Evolutionary conservation across 2,888 invertebrate genomes (phyloP), one percentile per base, ranked within the genome.

Genomic region (Alcis repandata): DNA sequence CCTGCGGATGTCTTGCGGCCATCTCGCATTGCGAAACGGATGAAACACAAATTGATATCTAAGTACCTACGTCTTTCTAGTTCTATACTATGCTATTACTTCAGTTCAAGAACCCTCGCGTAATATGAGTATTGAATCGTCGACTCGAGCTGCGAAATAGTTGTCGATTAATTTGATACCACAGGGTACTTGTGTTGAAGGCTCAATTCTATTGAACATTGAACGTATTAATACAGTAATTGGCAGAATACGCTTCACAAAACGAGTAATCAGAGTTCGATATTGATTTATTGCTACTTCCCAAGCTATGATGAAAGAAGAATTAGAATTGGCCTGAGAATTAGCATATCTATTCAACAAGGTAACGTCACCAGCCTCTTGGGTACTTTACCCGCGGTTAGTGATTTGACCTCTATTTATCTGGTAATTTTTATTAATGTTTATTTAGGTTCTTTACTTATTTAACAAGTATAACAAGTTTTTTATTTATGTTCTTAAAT

Each of bases 1-100:
- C 73, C 77, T 76, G 75, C 83, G 84, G 84, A 84, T 82, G 83
- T 86, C 84, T 85, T 78, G 75, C 69, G 70, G 78, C 71, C 73
- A 75, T 78, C 75, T 77, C 72, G 72, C 69, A 66, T 62, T 71
- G 67, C 57, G 71, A 76, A 71, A 66, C 69, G 62, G 70, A 75
- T 76, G 73, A 63, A 71, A 76, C 75, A 75, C 76, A 76, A 77
- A 73, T 76, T 73, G 56, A 60, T 67, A 63, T 57, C 72, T 52
- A 8, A 27, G 27, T 27, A 27, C 27, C 49, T 19, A 10, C 9
- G 17, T 45, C 27, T n/a, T n/a, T n/a, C n/a, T n/a, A n/a, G n/a
- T n/a, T n/a, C n/a, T n/a, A n/a, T n/a, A n/a, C n/a, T n/a, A n/a
- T n/a, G n/a, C n/a, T 41, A 43, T 17, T 54, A 54, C 40, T 36